Percentiles rank a stretch among this genome's conserved stretches.
phyloP scores from a whole-genome alignment of 2,797 vertebrate species.

The Huso huso region DNA sequence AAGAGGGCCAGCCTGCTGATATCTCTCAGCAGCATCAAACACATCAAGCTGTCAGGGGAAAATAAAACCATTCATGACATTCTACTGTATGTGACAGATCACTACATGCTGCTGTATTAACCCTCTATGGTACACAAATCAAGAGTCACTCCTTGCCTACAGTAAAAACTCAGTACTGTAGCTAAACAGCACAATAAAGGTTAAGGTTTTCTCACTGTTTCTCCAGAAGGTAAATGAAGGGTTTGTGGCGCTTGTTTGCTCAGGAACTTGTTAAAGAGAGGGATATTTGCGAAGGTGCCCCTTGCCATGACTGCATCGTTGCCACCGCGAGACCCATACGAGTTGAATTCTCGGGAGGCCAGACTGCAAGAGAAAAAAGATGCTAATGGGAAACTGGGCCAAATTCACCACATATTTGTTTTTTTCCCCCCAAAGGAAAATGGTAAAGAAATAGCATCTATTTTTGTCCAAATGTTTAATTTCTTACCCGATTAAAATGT shows the following conservation, averaged over 20 bases:
- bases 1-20: slow-evolving; percentile 69
- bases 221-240: slow-evolving; percentile 76
- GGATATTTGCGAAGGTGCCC: slow-evolving; percentile 95
- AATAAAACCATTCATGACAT: no score
- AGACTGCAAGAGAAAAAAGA: slow-evolving; percentile 52
- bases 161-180: no score
- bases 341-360: slow-evolving; percentile 86
- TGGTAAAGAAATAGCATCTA: no score
- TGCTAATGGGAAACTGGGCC: neutral
- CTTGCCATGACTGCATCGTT: slow-evolving; percentile 92
- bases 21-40: slow-evolving; percentile 86
- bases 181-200: no score
- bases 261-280: slow-evolving; percentile 89
- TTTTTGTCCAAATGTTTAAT: no score
- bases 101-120: no score
- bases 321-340: slow-evolving; percentile 88
- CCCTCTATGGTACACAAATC: no score
- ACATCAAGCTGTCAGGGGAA: slow-evolving; percentile 70
- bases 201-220: slow-evolving; percentile 58
- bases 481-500: no score
- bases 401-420: neutral
- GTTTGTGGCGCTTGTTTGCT: slow-evolving; percentile 87
- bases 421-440: neutral
- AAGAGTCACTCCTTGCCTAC: no score
- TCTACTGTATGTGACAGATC: no score